Base-by-base conservation (phyloP, 2,888 invertebrate species). In the Limnephilus rhombicus region DNA sequence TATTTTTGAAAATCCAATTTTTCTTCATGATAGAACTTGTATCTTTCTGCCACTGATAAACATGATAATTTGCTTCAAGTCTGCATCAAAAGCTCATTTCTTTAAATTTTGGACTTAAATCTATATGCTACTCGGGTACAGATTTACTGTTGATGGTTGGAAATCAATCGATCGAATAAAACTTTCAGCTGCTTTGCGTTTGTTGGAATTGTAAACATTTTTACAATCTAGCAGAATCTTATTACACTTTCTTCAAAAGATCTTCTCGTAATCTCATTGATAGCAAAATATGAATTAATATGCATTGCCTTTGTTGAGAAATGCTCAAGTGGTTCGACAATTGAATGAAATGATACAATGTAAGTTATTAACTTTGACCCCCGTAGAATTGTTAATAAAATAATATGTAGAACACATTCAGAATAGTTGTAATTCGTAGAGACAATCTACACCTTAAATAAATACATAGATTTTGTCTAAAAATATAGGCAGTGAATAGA, bases 251-350 rank as follows among this genome's bases (percentile, higher is more conserved):
- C 24, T 68, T 68, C 24, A 24, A 9, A 34, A 41, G 1, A 34
- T 83, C 1, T 83, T 83, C 34, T 15, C 24, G 34, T 24, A 83
- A 37, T 18, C 45, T 45, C 11, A 9, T 83, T 83, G 24, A n/a
- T 86, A 85, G 86, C 31, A 29, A 86, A 85, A 29, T 86, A 68
- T 68, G 24, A 68, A 68, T 24, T 68, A 85, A 37, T 37, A 87
- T 37, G 87, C 53, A 34, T 31, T 34, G 87, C 87, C 87, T 87
- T 31, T 87, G 87, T 87, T 34, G 34, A 87, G 31, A 68, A 87
- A 68, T 68, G 87, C 87, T 87, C 87, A 87, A 87, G 87, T 87
- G 68, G n/a, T 68, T 68, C 24, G 87, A 87, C 87, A 87, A 87
- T 87, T 87, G 68, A 87, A 87, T 15, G 87, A 87, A 68, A 49